Evolutionary conservation across 92 coral and sea anemone genomes (phyloP), one percentile per base, ranked within the genome.

Genomic region (Palythoa caribaeorum): DNA sequence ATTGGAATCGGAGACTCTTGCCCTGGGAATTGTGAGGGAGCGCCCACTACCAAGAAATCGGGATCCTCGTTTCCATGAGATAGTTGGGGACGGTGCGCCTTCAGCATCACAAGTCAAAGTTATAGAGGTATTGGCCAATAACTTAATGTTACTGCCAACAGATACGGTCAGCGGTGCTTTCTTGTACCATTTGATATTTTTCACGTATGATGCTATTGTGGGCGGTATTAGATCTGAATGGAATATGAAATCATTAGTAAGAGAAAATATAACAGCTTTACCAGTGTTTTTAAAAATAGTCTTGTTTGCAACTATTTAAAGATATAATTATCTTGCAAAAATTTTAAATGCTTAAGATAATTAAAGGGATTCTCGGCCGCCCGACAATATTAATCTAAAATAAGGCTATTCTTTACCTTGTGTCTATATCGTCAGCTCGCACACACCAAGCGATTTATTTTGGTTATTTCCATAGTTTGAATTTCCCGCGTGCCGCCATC

Each of bases 11-110:
- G 68, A 78, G 74, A 76, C 47, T 78, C 70, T 84, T 38, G 87
- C 78, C 84, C 90, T 81, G 59, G 79, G 84, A 37, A 95, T 85
- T 53, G 89, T 89, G 28, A 95, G 90, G 11, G 89, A 69, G 40
- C 75, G 20, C 9, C 90, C 80, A 17, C 83, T 88, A 10, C 80
- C 51, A 66, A 93, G 37, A 13, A 89, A 71, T 51, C 81, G 53
- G 28, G 90, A 83, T 51, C 92, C 92, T 44, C 91, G 91, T 9
- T 87, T 87, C 98, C 98, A 95, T 13, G 83, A 87, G 17, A 95
- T 79, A 44, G 84, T 63, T 17, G 98, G 96, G 17, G 48, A 70
- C 39, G 98, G 98, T 65, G 86, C 88, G 28, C 96, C 96, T 59
- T 90, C 88, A 84, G 91, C 84, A 14, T 89, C 92, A 70, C 98